These are phyloP conservation scores for Hucho hucho DNA, from an alignment of 2,113 vertebrate species.

Conservation along the genomic window DNA sequence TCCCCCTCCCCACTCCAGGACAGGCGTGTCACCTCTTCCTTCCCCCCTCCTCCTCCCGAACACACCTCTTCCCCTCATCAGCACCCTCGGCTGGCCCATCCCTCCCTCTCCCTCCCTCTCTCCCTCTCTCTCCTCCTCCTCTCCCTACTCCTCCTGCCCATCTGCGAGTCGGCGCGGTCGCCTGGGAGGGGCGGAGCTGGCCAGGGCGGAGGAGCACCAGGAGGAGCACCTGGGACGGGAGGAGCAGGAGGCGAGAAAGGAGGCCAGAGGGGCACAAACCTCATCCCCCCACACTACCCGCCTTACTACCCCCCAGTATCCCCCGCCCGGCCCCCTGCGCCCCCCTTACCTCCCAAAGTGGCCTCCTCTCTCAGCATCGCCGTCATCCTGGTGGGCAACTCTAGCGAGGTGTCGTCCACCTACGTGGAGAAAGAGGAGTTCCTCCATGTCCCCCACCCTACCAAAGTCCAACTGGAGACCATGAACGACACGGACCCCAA, in stretches of 20 bases:
- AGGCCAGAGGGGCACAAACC: constrained; percentile 60
- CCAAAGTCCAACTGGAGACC: constrained; percentile 93
- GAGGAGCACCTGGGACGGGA: constrained; percentile 48
- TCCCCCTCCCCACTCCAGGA: constrained; percentile 70
- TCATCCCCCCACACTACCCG: constrained; percentile 72
- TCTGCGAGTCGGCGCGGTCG: constrained; percentile 61
- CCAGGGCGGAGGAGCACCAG: constrained; percentile 41
- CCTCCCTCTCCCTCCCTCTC: constrained; percentile 37
- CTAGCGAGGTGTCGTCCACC: constrained; percentile 85
- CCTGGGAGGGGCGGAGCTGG: constrained; percentile 7
- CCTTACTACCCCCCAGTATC: constrained; percentile 67
- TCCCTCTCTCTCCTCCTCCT: constrained; percentile 54
- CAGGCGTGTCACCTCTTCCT: constrained; percentile 49
- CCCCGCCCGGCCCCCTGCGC: constrained; percentile 35
- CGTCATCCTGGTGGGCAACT: constrained; percentile 96
- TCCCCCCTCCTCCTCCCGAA: constrained; percentile 25
- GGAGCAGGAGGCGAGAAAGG: constrained; percentile 28
- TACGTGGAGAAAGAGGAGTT: constrained; percentile 94
- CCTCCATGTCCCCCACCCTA: constrained; percentile 92
- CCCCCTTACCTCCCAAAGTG: constrained; percentile 66
- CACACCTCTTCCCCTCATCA: constrained; percentile 17
- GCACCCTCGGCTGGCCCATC: constrained; percentile 40
- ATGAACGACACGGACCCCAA: constrained; percentile 99
- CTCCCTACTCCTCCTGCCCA: constrained; percentile 55
- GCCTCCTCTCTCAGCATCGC: constrained; percentile 86